Percentiles rank a stretch among this genome's conserved stretches.
Conservation (phyloP, 2,888 invertebrate genomes). For the Trichogramma evanescens region DNA sequence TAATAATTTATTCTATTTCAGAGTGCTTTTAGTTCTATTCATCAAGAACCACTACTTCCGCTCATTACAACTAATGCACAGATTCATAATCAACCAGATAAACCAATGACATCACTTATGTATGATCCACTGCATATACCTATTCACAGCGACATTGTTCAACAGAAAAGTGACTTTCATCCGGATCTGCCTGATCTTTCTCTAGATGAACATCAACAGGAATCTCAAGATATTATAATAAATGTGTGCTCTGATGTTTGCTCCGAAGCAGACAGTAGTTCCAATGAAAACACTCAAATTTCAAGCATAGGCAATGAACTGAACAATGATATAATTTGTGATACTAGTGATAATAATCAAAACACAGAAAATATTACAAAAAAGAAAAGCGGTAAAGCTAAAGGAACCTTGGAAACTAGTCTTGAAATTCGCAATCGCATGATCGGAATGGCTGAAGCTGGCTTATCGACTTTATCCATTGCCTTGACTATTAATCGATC, state of each 20-base stretch:
- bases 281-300: slow-evolving; percentile 32
- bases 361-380: slow-evolving; percentile 23
- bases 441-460: slow-evolving; percentile 46
- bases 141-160: slow-evolving; percentile 26
- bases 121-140: slow-evolving; percentile 30
- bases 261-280: slow-evolving; percentile 27
- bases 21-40: slow-evolving; percentile 28
- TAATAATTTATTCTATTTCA: slow-evolving; percentile 11
- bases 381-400: slow-evolving; percentile 45
- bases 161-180: slow-evolving; percentile 23
- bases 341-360: slow-evolving; percentile 22
- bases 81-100: slow-evolving; percentile 34
- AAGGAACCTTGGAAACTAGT: slow-evolving; percentile 44
- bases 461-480: slow-evolving; percentile 43
- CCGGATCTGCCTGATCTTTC: slow-evolving; percentile 6
- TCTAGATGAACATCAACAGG: neutral
- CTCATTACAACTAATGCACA: slow-evolving; percentile 26
- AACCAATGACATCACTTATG: slow-evolving; percentile 32
- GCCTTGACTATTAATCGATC: slow-evolving; percentile 45
- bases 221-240: slow-evolving; percentile 15
- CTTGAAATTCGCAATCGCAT: slow-evolving; percentile 45
- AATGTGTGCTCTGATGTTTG: slow-evolving; percentile 27
- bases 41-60: slow-evolving; percentile 24
- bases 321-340: no score
- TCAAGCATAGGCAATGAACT: slow-evolving; percentile 27